Conservation (phyloP, 2,797 vertebrate genomes). For the Rhinella marina region DNA sequence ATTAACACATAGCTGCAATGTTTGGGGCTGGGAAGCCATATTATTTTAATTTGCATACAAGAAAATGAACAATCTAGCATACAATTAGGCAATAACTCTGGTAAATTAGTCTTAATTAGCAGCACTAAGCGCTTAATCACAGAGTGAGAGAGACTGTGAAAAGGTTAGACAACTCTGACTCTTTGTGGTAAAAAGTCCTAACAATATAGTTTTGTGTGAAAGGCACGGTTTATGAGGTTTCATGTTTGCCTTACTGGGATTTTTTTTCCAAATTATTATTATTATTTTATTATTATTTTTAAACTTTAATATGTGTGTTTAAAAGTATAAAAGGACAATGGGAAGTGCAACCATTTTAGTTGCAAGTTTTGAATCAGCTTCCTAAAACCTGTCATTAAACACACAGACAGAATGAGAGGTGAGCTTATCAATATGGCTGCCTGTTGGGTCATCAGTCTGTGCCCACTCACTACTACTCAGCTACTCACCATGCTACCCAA, state of each 20-base stretch:
- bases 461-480: too few relatives aligned
- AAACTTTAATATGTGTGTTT: not conserved
- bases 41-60: slow-evolving; percentile 17
- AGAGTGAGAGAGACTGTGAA: not conserved
- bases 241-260: not conserved
- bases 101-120: slow-evolving; percentile 23
- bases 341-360: too few relatives aligned
- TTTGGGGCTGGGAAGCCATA: not conserved
- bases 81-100: slow-evolving; percentile 24
- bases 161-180: slow-evolving; percentile 26
- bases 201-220: not conserved
- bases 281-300: not conserved
- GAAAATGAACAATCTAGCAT: not conserved
- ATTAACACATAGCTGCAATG: not conserved
- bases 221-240: not conserved
- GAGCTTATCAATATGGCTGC: too few relatives aligned
- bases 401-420: too few relatives aligned
- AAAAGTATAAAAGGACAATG: too few relatives aligned
- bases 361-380: too few relatives aligned
- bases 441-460: too few relatives aligned
- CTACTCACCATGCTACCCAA: too few relatives aligned
- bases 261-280: not conserved
- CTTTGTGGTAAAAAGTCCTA: not conserved
- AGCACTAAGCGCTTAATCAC: slow-evolving; percentile 1
- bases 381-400: too few relatives aligned